phyloP scores from a whole-genome alignment of 2,888 invertebrate species.

The Ormyrus rosae region DNA sequence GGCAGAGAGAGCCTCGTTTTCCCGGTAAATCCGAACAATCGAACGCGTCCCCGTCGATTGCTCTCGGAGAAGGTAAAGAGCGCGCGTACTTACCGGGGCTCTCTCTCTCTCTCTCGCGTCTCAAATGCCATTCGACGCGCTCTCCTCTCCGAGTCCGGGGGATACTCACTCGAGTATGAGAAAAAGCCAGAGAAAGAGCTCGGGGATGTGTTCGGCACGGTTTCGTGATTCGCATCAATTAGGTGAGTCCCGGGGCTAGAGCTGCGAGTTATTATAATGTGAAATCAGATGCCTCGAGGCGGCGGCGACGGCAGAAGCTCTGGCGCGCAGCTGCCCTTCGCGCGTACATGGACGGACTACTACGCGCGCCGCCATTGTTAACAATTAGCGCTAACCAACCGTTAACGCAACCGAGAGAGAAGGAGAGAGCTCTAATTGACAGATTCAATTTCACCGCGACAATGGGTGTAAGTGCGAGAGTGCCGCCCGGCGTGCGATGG shows the following conservation, averaged over 20 bases:
- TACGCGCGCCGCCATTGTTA: constrained; percentile 59
- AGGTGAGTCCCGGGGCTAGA: constrained; percentile 55
- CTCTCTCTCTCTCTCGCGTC: background rate
- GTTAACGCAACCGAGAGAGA: constrained; percentile 66
- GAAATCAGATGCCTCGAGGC: constrained; percentile 67
- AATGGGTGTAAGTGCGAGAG: constrained; percentile 56
- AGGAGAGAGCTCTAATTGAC: constrained; percentile 69
- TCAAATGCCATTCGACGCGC: constrained; percentile 29
- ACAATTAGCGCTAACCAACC: constrained; percentile 71
- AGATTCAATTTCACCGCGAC: constrained; percentile 73
- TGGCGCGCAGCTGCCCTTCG: constrained; percentile 22
- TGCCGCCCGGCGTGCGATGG: background rate
- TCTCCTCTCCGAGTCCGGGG: background rate
- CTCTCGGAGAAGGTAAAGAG: too few relatives aligned
- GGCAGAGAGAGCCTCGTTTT: constrained; percentile 3
- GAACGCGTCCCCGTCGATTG: background rate
- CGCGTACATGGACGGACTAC: constrained; percentile 19
- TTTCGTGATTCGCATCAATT: constrained; percentile 69
- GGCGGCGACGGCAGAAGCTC: background rate
- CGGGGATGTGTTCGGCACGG: constrained; percentile 67
- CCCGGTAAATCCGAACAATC: background rate
- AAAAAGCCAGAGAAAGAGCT: constrained; percentile 39
- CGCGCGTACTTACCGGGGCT: background rate
- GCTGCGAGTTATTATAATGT: constrained; percentile 67
- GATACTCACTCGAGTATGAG: constrained; percentile 26